Base-by-base conservation (phyloP, 1,140 invertebrate species). In the Akabosia matsudoensis region DNA sequence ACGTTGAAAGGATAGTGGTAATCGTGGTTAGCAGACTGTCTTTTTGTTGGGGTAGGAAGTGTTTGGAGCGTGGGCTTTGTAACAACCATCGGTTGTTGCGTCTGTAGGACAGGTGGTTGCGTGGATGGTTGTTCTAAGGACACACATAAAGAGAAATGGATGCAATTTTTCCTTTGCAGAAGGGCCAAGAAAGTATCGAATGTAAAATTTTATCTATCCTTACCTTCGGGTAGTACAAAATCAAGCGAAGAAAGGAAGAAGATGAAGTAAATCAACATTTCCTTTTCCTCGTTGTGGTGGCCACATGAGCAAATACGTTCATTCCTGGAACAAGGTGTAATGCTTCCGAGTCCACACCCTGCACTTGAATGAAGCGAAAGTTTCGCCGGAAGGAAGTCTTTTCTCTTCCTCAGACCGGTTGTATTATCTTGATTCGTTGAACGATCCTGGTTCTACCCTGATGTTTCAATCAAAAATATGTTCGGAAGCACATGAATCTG, bases 1-100 rank as follows among this genome's bases (percentile, higher is more conserved):
- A 81, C n/a, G 52, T 81, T 81, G 75, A 74, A 78, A 4, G 73
- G 70, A 30, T 67, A 67, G 28, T 67, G 31, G 61, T 31, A 45
- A 18, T 61, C 54, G 54, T 4, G 24, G n/a, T n/a, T 61, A 16
- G n/a, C 14, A n/a, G 54, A 24, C 4, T 61, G 54, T 61, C 54
- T n/a, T n/a, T n/a, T n/a, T n/a, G 45, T 10, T 51, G 45, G 45
- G 45, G 10, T 13, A 51, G 45, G 45, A 51, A 13, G n/a, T 51
- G 10, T 10, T n/a, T 51, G 45, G 45, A 10, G 45, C 10, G 10
- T 51, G 10, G 45, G 45, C 45, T 10, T 51, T 51, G 45, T 51
- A n/a, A n/a, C 37, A 7, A 45, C 37, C 24, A 3, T 61, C 24
- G 54, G 54, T 22, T 61, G 54, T 61, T 24, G 54, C 14, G 14